Conservation (phyloP, 2,888 invertebrate genomes). For the Azorinus chamasolen region DNA sequence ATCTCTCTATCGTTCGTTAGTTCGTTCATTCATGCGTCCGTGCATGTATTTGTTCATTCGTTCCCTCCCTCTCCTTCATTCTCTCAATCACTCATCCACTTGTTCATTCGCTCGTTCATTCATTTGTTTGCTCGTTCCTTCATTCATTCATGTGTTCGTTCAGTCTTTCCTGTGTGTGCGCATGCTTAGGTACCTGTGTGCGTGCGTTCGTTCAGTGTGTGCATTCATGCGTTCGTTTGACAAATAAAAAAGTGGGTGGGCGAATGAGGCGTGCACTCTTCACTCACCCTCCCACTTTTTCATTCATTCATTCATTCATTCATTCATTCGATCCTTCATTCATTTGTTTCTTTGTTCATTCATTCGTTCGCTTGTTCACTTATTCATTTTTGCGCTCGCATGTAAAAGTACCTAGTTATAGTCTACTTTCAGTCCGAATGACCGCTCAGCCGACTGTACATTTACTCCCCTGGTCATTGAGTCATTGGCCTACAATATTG, state of each 20-base stretch:
- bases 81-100: not conserved
- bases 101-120: not conserved
- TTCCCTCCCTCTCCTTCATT: not conserved
- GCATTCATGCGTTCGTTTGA: too few species aligned
- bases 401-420: too few species aligned
- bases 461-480: too few species aligned
- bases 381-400: too few species aligned
- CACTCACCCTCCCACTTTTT: too few species aligned
- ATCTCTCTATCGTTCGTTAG: not conserved
- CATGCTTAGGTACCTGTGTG: not conserved
- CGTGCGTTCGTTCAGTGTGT: not conserved
- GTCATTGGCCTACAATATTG: too few species aligned
- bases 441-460: too few species aligned
- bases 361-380: too few species aligned
- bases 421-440: too few species aligned
- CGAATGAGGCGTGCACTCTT: too few species aligned
- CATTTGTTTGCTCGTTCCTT: not conserved
- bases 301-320: constrained; percentile 3
- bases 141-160: not conserved
- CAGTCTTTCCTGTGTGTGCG: not conserved
- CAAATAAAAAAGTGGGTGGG: too few species aligned
- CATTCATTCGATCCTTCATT: not conserved
- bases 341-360: too few species aligned
- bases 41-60: not conserved
- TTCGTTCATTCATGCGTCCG: not conserved